Conservation (phyloP, 2,113 vertebrate species). For the Halichoerus grypus region DNA sequence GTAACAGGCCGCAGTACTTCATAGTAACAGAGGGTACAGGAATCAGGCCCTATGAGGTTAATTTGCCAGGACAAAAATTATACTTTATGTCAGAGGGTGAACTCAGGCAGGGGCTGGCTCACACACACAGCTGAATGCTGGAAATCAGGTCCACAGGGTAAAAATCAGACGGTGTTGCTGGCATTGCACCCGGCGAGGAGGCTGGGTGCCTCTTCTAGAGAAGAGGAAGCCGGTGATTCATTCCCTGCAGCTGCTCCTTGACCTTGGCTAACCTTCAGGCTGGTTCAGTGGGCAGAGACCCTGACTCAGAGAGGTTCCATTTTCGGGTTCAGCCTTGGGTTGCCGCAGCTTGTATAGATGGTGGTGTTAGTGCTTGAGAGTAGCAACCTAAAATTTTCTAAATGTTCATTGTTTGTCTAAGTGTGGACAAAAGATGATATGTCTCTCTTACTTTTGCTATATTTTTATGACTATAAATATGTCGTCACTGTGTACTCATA, state of each 20-base stretch:
- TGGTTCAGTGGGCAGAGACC: conserved; percentile 57
- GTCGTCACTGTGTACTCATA: not conserved
- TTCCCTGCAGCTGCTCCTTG: not conserved
- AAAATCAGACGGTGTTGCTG: too few relatives aligned
- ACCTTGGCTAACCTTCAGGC: conserved; percentile 61
- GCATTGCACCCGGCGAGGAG: not conserved
- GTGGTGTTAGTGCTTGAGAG: not conserved
- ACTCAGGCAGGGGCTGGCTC: not conserved
- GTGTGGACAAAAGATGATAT: conserved; percentile 56
- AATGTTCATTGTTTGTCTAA: conserved; percentile 65
- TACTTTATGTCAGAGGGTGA: not conserved
- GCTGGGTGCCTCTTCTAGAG: not conserved
- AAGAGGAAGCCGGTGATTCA: not conserved
- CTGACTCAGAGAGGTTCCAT: conserved; percentile 67
- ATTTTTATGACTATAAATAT: conserved; percentile 58
- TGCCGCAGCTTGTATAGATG: not conserved
- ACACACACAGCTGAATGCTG: not conserved
- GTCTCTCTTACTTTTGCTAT: conserved; percentile 17
- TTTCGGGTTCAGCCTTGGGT: not conserved
- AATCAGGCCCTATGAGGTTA: not conserved
- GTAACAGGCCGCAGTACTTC: not conserved
- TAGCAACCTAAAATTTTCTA: conserved; percentile 70
- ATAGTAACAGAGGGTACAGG: not conserved
- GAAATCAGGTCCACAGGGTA: not conserved
- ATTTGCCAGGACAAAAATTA: not conserved